A percentile compares a stretch with the other conserved stretches of the same genome.
Conservation (phyloP, 2,888 invertebrate genomes). For the Campoletis raptor region DNA sequence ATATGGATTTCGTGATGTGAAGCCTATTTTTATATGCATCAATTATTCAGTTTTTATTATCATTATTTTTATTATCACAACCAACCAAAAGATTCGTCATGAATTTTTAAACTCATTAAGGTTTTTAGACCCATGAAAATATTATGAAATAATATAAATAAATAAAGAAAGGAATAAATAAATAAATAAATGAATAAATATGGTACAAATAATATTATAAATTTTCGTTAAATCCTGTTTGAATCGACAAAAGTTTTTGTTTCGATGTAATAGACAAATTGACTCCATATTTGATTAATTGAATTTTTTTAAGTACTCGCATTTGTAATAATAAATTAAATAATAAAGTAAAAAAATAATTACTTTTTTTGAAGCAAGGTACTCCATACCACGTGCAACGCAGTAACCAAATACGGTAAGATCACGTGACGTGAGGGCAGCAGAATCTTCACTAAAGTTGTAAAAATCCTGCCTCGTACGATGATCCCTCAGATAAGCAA, state of each 20-base stretch:
- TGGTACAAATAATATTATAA: too few relatives aligned
- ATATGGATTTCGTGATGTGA: too few relatives aligned
- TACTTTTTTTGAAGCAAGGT: conserved; percentile 92
- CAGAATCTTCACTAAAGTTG: conserved; percentile 88
- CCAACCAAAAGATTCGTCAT: too few relatives aligned
- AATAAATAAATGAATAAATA: too few relatives aligned
- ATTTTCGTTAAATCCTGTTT: too few relatives aligned
- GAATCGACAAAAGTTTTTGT: too few relatives aligned
- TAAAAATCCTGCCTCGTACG: conserved; percentile 86
- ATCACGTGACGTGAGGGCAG: conserved; percentile 90
- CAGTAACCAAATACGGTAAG: conserved; percentile 93
- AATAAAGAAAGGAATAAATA: too few relatives aligned
- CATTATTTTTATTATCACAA: neutral
- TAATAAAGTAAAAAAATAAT: conserved; percentile 67
- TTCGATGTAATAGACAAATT: too few relatives aligned
- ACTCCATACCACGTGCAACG: conserved; percentile 94
- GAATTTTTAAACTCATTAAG: too few relatives aligned
- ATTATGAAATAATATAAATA: too few relatives aligned
- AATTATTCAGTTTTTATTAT: neutral
- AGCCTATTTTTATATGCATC: too few relatives aligned
- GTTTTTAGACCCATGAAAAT: too few relatives aligned
- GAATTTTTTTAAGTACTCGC: neutral
- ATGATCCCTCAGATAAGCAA: conserved; percentile 90
- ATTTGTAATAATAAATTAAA: neutral
- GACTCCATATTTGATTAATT: neutral